These are phyloP conservation scores for Peromyscus maniculatus DNA, from an alignment of 2,113 vertebrate genomes.

Conservation along the genomic window DNA sequence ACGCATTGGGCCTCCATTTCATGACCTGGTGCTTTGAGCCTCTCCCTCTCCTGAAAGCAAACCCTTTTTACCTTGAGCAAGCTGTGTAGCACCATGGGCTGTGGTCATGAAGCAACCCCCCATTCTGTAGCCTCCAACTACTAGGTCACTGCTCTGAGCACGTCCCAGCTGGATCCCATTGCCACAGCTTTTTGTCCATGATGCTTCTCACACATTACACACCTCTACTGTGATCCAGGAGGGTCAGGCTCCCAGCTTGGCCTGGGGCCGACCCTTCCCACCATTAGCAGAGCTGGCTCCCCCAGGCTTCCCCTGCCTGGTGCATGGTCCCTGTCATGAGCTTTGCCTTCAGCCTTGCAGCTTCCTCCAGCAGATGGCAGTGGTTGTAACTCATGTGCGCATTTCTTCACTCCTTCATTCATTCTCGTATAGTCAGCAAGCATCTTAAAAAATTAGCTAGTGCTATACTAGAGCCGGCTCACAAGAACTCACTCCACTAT, in stretches of 20 bases:
- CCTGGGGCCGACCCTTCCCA: neutral
- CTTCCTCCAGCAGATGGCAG: neutral
- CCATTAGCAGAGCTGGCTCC: neutral
- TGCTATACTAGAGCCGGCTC: conserved; percentile 31
- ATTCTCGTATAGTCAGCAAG: neutral
- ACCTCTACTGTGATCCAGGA: neutral
- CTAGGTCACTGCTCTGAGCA: conserved; percentile 46
- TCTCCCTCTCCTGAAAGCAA: conserved; percentile 9
- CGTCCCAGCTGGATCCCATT: neutral
- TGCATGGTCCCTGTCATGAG: neutral
- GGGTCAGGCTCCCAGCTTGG: neutral
- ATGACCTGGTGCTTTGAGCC: neutral
- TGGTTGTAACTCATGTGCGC: neutral
- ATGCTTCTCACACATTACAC: neutral
- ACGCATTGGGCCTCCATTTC: neutral
- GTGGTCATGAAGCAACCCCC: neutral
- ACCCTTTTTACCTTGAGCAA: neutral
- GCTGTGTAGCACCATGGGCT: conserved; percentile 10
- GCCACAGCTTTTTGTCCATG: neutral
- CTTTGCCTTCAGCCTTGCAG: neutral
- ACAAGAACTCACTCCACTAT: rapidly evolving
- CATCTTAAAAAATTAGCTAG: neutral
- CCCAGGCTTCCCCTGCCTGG: conserved; percentile 1
- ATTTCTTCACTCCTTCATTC: neutral
- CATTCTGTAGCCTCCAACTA: neutral